phyloP scores from a whole-genome alignment of 2,797 vertebrate species.

The Limosa lapponica region DNA sequence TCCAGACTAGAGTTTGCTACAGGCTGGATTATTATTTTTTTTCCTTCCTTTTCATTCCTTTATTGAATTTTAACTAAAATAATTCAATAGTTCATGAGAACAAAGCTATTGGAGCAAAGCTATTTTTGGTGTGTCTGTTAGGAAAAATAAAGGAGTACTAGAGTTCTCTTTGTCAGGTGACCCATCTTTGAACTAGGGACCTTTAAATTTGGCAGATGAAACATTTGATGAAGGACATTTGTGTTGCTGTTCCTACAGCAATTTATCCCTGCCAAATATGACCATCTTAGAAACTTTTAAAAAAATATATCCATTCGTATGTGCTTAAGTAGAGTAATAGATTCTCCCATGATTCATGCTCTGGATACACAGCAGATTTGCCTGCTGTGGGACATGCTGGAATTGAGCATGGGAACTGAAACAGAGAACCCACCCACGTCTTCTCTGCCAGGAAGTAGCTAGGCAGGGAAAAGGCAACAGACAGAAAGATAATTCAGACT shows the following conservation, averaged over 20 bases:
- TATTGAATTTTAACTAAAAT: not conserved
- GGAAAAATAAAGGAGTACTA: not conserved
- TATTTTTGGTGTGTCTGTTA: not conserved
- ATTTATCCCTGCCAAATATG: not conserved
- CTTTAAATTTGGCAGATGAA: not conserved
- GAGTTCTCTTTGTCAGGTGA: not conserved
- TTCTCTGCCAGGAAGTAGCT: not conserved
- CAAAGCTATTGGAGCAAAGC: not conserved
- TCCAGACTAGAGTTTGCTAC: not conserved
- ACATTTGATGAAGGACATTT: not conserved
- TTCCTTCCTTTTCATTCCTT: not conserved
- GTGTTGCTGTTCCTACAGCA: not conserved
- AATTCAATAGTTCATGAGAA: not conserved
- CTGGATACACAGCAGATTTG: not conserved
- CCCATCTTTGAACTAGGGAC: not conserved
- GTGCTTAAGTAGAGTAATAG: not conserved
- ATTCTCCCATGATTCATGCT: not conserved
- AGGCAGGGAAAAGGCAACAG: not conserved
- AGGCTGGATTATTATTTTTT: not conserved
- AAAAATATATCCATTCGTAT: not conserved
- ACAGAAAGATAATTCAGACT: not conserved
- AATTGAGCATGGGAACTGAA: not conserved
- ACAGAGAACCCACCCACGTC: not conserved
- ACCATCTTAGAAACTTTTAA: not conserved
- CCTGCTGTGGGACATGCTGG: not conserved